A percentile compares a stretch with the other conserved stretches of the same genome.
Evolutionary conservation across 2,797 vertebrate species (phyloP).

Genomic region (Silurus aristotelis): DNA sequence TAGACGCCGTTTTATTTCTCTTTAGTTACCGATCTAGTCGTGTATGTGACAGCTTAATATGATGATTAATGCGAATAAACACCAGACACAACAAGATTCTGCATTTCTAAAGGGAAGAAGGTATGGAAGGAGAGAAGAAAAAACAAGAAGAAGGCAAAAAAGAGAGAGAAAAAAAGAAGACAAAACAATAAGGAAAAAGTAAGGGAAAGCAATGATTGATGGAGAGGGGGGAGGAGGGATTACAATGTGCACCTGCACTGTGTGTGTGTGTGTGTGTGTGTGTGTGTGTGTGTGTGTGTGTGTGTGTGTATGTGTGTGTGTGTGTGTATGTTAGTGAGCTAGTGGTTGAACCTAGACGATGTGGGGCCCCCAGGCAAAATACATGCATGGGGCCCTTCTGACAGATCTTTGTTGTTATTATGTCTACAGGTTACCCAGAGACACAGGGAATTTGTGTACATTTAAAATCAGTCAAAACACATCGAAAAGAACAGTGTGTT

Average conservation of each 20-base stretch:
- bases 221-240: background rate
- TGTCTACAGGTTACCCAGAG: no score
- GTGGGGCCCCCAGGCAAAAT: no score
- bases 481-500: no score
- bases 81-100: background rate
- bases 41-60: background rate
- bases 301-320: background rate
- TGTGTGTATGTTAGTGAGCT: background rate
- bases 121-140: background rate
- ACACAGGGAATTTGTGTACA: no score
- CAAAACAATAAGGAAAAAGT: conserved; percentile 1
- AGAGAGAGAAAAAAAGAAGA: background rate
- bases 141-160: background rate
- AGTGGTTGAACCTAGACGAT: background rate
- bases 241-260: background rate
- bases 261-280: background rate
- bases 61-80: background rate
- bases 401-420: no score
- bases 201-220: background rate
- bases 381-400: no score
- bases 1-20: background rate
- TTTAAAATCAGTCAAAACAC: no score
- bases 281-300: conserved; percentile 7
- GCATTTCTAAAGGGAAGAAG: background rate
- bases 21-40: background rate